A percentile compares a stretch with the other conserved stretches of the same genome.
Evolutionary conservation across 2,888 invertebrate genomes (phyloP).

Genomic region (Eugnorisma glareosa): DNA sequence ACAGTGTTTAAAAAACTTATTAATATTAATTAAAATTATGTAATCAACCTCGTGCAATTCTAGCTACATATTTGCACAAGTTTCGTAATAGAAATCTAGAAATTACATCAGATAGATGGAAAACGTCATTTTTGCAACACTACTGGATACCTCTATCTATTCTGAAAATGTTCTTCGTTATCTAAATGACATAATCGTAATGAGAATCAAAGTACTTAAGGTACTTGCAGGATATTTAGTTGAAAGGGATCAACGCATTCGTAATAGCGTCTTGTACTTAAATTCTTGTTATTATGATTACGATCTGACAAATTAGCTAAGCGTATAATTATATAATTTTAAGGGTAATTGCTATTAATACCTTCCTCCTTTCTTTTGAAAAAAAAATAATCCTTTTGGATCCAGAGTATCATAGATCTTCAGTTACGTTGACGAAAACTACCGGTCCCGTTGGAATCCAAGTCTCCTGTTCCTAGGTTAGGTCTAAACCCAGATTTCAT

Average conservation of each 20-base stretch:
- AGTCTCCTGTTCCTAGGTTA: no score
- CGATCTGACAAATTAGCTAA: slow-evolving; percentile 35
- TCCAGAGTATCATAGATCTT: no score
- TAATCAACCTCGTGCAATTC: slow-evolving; percentile 8
- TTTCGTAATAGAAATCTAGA: slow-evolving; percentile 27
- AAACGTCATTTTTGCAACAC: slow-evolving; percentile 37
- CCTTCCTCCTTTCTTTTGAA: no score
- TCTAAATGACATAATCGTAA: slow-evolving; percentile 55
- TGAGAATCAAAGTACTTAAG: slow-evolving; percentile 38
- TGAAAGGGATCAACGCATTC: slow-evolving; percentile 23
- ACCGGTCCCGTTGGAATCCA: no score
- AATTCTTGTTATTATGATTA: slow-evolving; percentile 25
- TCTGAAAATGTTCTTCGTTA: slow-evolving; percentile 48
- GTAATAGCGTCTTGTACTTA: slow-evolving; percentile 17
- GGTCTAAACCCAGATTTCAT: no score
- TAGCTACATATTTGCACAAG: neutral
- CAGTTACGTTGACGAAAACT: no score
- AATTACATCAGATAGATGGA: slow-evolving; percentile 35
- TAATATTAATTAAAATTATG: neutral
- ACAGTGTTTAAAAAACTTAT: no score
- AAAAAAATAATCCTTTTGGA: no score
- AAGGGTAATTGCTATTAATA: no score
- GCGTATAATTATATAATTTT: no score
- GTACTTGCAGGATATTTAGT: slow-evolving; percentile 34
- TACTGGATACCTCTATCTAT: slow-evolving; percentile 28